Evolutionary conservation across 2,113 vertebrate species (phyloP).

Genomic region (Dromiciops gliroides): DNA sequence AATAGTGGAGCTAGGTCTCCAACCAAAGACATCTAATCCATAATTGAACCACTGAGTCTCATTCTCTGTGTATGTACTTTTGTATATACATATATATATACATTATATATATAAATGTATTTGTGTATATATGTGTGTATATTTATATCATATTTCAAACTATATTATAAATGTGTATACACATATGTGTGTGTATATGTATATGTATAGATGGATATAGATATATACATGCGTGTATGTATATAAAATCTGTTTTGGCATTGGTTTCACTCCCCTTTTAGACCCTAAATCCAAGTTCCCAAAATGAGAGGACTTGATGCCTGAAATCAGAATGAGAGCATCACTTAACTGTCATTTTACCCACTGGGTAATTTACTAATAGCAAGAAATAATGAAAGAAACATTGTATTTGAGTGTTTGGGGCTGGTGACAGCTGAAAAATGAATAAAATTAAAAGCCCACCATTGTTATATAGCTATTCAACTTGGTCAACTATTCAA

Average conservation of each 20-base stretch:
- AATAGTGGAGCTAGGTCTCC: background rate
- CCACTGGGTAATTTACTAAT: constrained; percentile 67
- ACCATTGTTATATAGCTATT: constrained; percentile 71
- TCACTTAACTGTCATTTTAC: constrained; percentile 82
- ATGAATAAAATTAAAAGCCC: constrained; percentile 61
- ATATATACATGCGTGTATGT: background rate
- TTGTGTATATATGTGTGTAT: background rate
- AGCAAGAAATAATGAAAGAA: constrained; percentile 64
- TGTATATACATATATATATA: background rate
- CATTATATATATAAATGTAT: background rate
- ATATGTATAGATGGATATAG: no score
- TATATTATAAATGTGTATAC: background rate
- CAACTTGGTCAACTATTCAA: constrained; percentile 39
- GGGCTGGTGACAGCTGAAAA: constrained; percentile 65
- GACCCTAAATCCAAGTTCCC: constrained; percentile 37
- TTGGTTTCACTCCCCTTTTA: rapidly evolving
- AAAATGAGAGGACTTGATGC: constrained; percentile 26
- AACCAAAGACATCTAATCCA: background rate
- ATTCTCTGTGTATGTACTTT: background rate
- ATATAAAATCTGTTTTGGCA: background rate
- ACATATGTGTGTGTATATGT: background rate
- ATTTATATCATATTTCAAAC: background rate
- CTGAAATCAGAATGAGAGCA: background rate
- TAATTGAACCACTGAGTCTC: background rate
- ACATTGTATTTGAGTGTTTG: constrained; percentile 47